Percentiles rank a stretch among this genome's conserved stretches.
phyloP scores from a whole-genome alignment of 2,797 vertebrate genomes.

The Basileuterus tristriatus region DNA sequence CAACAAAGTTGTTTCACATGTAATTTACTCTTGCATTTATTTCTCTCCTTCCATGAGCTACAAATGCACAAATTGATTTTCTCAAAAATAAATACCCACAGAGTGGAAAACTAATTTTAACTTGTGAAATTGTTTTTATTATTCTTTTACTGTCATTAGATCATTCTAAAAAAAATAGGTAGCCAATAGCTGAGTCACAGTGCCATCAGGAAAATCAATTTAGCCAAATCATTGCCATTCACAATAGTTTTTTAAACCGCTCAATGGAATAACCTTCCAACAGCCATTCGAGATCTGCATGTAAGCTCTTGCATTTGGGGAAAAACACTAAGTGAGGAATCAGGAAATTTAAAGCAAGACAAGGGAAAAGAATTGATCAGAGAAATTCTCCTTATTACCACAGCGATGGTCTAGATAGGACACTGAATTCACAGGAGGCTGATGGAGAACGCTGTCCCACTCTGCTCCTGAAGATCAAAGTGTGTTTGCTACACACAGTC shows the following conservation, averaged over 20 bases:
- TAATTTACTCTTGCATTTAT: not conserved
- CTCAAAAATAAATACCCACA: not conserved
- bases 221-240: not conserved
- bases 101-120: not conserved
- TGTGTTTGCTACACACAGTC: slow-evolving; percentile 20
- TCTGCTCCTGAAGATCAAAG: slow-evolving; percentile 64
- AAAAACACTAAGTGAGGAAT: not conserved
- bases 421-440: slow-evolving; percentile 43
- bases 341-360: slow-evolving; percentile 29
- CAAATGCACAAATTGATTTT: not conserved
- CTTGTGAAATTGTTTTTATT: not conserved
- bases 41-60: not conserved
- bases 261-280: not conserved
- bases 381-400: slow-evolving; percentile 53
- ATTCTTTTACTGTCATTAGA: not conserved
- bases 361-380: slow-evolving; percentile 21
- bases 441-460: slow-evolving; percentile 34
- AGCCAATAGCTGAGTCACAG: not conserved
- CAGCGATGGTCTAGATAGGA: slow-evolving; percentile 37
- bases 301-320: not conserved
- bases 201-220: not conserved
- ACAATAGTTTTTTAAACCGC: not conserved
- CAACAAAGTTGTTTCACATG: not conserved
- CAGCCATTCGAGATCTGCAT: not conserved
- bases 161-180: not conserved